phyloP scores from a whole-genome alignment of 2,113 vertebrate genomes.

The Bujurquina vittata region DNA sequence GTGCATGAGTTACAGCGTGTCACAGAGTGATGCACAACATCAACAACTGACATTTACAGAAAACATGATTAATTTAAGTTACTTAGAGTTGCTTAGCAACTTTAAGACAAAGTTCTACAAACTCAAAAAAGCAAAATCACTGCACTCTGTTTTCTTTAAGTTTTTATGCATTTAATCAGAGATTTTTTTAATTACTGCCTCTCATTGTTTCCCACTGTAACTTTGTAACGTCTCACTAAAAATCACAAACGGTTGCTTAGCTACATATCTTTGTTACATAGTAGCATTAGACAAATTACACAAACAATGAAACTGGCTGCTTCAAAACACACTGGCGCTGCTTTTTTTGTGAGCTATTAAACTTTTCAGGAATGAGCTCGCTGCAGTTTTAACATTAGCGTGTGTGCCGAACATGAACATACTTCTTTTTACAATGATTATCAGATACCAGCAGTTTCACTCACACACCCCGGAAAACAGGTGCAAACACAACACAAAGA shows the following conservation, averaged over 20 bases:
- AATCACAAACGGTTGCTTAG: background rate
- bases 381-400: background rate
- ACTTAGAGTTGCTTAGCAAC: background rate
- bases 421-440: background rate
- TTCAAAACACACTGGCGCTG: background rate
- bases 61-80: background rate
- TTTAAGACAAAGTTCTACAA: background rate
- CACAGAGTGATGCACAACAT: background rate
- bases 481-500: conserved; percentile 60
- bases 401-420: conserved; percentile 4
- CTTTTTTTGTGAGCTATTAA: background rate
- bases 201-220: background rate
- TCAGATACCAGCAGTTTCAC: conserved; percentile 25
- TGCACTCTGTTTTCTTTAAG: background rate
- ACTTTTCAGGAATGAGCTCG: background rate
- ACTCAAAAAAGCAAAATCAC: background rate
- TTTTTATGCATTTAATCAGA: no score
- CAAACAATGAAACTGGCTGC: background rate
- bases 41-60: background rate
- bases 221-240: no score
- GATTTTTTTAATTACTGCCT: rapidly evolving
- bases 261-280: background rate
- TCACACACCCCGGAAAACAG: conserved; percentile 37
- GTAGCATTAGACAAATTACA: background rate
- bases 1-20: background rate